Evolutionary conservation across 2,113 vertebrate genomes (phyloP).

Genomic region (Perca schrenkii): DNA sequence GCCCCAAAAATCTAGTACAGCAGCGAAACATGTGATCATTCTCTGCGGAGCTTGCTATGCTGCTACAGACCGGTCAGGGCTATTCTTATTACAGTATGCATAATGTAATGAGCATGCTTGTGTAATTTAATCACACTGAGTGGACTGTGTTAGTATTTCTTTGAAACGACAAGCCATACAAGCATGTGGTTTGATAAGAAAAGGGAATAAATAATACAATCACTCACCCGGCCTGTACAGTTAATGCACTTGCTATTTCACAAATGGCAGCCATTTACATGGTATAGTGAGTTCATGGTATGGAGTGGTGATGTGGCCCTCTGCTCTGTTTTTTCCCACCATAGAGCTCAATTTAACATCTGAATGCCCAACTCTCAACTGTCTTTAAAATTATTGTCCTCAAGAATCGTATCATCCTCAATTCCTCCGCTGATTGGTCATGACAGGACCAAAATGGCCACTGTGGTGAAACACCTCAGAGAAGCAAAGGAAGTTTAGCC

Average conservation of each 20-base stretch:
- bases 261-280: constrained; percentile 70
- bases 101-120: constrained; percentile 83
- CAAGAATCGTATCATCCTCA: constrained; percentile 66
- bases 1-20: constrained; percentile 83
- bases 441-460: constrained; percentile 77
- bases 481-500: constrained; percentile 81
- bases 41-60: constrained; percentile 77
- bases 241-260: constrained; percentile 72
- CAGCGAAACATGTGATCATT: constrained; percentile 80
- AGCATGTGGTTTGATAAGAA: constrained; percentile 66
- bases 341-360: constrained; percentile 42
- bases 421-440: constrained; percentile 70
- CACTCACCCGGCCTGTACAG: constrained; percentile 55
- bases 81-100: constrained; percentile 85
- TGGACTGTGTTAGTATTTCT: constrained; percentile 80
- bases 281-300: constrained; percentile 59
- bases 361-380: constrained; percentile 62
- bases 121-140: constrained; percentile 83
- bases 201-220: constrained; percentile 77
- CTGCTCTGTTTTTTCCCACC: constrained; percentile 29
- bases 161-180: constrained; percentile 75
- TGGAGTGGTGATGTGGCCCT: constrained; percentile 24
- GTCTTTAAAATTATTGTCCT: constrained; percentile 66
- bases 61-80: constrained; percentile 80
- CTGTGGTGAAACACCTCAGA: constrained; percentile 77